Conservation (phyloP, 92 coral and sea anemone genomes). For the Umimayanthus chanpuru region DNA sequence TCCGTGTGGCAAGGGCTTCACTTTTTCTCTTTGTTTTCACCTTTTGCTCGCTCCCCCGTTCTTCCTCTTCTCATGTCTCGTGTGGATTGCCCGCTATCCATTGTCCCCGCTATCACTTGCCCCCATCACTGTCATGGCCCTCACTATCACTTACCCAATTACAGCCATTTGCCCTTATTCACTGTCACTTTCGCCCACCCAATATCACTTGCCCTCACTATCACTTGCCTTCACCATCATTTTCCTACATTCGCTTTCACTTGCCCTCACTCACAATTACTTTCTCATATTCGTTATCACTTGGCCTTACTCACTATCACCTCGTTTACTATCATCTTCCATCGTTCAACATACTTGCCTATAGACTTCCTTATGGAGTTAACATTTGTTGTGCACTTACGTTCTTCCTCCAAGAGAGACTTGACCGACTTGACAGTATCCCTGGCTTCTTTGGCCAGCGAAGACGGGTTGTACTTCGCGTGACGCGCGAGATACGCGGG, state of each 20-base stretch:
- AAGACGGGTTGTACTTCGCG: constrained; percentile 76
- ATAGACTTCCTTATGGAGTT: too few species aligned
- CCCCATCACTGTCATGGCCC: too few species aligned
- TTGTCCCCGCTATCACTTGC: too few species aligned
- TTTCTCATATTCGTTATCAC: neutral
- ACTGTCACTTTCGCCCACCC: too few species aligned
- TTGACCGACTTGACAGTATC: constrained; percentile 89
- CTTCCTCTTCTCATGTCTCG: too few species aligned
- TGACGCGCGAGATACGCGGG: constrained; percentile 92
- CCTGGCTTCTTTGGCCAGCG: constrained; percentile 92
- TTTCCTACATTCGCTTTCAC: neutral
- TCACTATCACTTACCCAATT: too few species aligned
- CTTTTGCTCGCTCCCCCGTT: too few species aligned
- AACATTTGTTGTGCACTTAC: constrained; percentile 51
- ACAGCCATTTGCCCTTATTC: too few species aligned
- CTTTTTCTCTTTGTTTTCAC: too few species aligned
- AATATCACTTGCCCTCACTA: neutral
- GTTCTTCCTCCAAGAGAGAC: constrained; percentile 92
- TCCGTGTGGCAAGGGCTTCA: too few species aligned
- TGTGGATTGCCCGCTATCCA: too few species aligned
- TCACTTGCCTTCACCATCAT: neutral
- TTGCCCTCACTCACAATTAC: neutral
- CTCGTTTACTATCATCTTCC: neutral
- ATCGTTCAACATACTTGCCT: neutral
- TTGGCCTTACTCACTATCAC: neutral